Base-by-base conservation (phyloP, 2,797 vertebrate genomes). In the Amniataba percoides region DNA sequence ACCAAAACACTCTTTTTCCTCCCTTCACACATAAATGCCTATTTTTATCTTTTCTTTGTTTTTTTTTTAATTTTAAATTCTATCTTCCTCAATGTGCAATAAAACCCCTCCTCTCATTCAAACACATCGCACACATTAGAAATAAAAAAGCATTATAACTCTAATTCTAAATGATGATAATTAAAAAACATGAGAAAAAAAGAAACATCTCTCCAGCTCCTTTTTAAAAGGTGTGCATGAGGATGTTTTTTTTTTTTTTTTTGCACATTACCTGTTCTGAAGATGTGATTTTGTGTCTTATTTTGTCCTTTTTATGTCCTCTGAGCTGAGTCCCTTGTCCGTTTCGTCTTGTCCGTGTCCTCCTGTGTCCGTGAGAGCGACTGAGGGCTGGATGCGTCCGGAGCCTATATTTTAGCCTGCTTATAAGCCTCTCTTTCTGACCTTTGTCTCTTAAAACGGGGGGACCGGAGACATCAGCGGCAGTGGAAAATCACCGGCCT, bases 401-500 rank as follows among this genome's bases (percentile, higher is more conserved):
- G 79, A 88, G 89, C 80, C 77, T 77, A 70, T 71, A 78, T 88
- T 81, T 79, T 76, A 80, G 70, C 89, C 90, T 93, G 94, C 94
- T 95, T 95, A 93, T 94, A 95, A 94, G 94, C 88, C 87, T 92
- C 94, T 93, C 89, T 94, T 93, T 82, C 94, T 97, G 97, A 97
- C 97, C 97, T 97, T 96, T 97, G 97, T 97, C 96, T 97, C 94
- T 95, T 92, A 91, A 94, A 94, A 94, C 95, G 87, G 90, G 82
- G 95, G 94, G 95, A 95, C 95, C 95, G 94, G 95, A 95, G 96
- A 96, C 95, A 97, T 95, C 93, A 96, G 94, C 95, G 77, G 93
- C 95, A 97, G 96, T 97, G 97, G 97, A 98, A 98, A 98, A 98
- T 96, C 97, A 98, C 95, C 94, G 93, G 95, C 97, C 96, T 96